Evolutionary conservation across 1,140 invertebrate genomes (phyloP).

Genomic region (Drosophila auraria): DNA sequence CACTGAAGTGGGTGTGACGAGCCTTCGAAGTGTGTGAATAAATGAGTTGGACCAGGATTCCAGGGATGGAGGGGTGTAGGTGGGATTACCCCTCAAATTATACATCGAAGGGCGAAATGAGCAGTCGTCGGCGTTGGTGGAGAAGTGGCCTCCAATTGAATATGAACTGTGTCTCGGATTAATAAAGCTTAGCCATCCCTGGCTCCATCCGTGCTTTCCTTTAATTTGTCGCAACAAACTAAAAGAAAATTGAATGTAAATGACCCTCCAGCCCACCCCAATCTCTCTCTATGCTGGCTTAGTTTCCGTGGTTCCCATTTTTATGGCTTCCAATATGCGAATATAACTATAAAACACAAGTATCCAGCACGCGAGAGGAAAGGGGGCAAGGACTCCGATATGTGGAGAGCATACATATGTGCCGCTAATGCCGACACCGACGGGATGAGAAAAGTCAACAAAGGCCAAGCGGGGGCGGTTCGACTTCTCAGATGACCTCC

Average conservation of each 20-base stretch:
- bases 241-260: conserved; percentile 68
- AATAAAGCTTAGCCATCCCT: conserved; percentile 28
- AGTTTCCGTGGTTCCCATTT: conserved; percentile 11
- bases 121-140: conserved; percentile 41
- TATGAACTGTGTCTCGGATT: conserved; percentile 71
- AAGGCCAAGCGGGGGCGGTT: background rate
- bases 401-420: conserved; percentile 30
- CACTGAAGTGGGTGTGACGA: conserved; percentile 3
- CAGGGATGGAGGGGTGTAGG: background rate
- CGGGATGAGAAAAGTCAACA: conserved; percentile 11
- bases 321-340: conserved; percentile 51
- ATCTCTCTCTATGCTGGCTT: conserved; percentile 13
- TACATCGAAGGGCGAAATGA: conserved; percentile 47
- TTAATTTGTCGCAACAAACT: conserved; percentile 49
- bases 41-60: conserved; percentile 36
- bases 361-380: background rate
- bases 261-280: conserved; percentile 11
- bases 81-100: background rate
- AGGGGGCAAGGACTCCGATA: background rate
- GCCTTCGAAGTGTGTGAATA: conserved; percentile 29
- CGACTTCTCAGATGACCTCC: conserved; percentile 13
- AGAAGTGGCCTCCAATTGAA: conserved; percentile 66
- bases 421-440: conserved; percentile 37
- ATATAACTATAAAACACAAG: conserved; percentile 68
- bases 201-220: background rate